Evolutionary conservation across 2,113 vertebrate species (phyloP), one percentile per base, ranked within the genome.

Genomic region (Seriola quinqueradiata): DNA sequence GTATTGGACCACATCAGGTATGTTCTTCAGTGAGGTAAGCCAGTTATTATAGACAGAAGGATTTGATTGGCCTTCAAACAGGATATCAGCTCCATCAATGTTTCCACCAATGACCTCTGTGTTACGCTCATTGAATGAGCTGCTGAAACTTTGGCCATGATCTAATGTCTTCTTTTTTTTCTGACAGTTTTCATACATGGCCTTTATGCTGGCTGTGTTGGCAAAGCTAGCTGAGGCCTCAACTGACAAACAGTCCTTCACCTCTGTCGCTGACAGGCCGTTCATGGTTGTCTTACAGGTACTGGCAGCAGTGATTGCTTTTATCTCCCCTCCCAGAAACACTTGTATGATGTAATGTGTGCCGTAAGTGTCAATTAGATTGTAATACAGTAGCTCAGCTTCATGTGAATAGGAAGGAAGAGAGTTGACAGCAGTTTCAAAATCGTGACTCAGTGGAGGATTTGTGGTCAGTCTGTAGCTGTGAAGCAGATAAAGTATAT

Each of bases 1-100:
- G 70, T 96, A 96, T 40, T 63, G 66, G 48, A 96, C 73, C 32
- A 96, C 76, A 36, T 87, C 93, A 23, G 94, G 93, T 5, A 8
- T 28, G 10, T 4, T 55, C 61, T 88, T 87, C 67, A 94, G 75
- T 19, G 90, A 92, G 0, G 25, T 9, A 0, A 84, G 0, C 93
- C 92, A 95, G 4, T 2, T 13, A 0, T 9, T 69, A 38, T 84
- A 88, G 4, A 70, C 16, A 0, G 17, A 17, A 5, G 67, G 48
- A 19, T 87, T 32, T 19, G 80, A 81, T 0, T 67, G 28, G 0
- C 19, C 25, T 0, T 76, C 7, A 76, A 94, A 94, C 25, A 93
- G 82, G 9, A 89, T 19, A 61, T 93, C 82, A 4, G 36, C 19
- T 0, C n/a, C 44, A 0, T 73, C 5, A 3, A 78, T 50, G 3